A percentile compares a stretch with the other conserved stretches of the same genome.
Evolutionary conservation across 2,888 invertebrate genomes (phyloP).

Genomic region (Hyalella azteca): DNA sequence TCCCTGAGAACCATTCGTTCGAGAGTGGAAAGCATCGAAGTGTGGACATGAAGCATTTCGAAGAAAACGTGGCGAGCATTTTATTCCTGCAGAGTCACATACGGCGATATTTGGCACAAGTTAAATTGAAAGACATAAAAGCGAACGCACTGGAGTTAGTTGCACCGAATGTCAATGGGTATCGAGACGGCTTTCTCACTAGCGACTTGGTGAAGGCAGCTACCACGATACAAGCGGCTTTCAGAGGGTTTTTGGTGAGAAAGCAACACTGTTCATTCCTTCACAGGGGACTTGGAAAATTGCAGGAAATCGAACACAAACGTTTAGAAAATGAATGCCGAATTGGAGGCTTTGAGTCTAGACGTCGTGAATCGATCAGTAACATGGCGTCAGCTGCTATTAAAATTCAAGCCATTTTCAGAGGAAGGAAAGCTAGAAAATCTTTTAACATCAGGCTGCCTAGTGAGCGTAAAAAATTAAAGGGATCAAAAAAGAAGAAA

Average conservation of each 20-base stretch:
- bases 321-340: too few species aligned
- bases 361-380: neutral
- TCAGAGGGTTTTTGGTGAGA: slow-evolving; percentile 14
- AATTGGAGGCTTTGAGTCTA: neutral
- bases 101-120: slow-evolving; percentile 35
- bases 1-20: neutral
- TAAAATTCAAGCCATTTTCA: slow-evolving; percentile 37
- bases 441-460: slow-evolving; percentile 32
- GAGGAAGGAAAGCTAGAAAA: slow-evolving; percentile 20
- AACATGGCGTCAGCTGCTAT: slow-evolving; percentile 26
- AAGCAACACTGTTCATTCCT: neutral
- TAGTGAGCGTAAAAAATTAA: slow-evolving; percentile 17
- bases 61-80: slow-evolving; percentile 14
- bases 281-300: neutral
- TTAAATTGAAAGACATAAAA: slow-evolving; percentile 31
- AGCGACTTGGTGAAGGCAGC: neutral
- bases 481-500: neutral
- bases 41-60: slow-evolving; percentile 23
- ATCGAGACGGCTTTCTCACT: neutral
- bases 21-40: slow-evolving; percentile 1
- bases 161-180: neutral
- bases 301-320: too few species aligned
- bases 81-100: slow-evolving; percentile 28
- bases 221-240: slow-evolving; percentile 1
- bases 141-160: neutral